Evolutionary conservation across 2,113 vertebrate genomes (phyloP).

Genomic region (Thryonomys swinderianus): DNA sequence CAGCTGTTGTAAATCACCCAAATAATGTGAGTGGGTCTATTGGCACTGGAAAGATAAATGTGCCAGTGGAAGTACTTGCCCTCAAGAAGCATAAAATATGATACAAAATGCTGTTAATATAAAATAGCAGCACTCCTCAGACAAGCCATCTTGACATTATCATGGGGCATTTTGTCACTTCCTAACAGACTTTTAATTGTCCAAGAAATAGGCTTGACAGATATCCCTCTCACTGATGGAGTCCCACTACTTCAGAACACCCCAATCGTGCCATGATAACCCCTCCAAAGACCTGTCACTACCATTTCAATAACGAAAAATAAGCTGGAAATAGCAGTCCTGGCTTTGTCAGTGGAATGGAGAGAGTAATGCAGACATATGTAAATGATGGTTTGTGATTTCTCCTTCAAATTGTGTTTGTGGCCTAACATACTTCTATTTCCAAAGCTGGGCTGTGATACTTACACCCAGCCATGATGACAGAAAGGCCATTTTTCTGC

Average conservation of each 20-base stretch:
- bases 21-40: neutral
- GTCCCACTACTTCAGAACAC: neutral
- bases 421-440: neutral
- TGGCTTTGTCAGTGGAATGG: neutral
- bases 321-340: neutral
- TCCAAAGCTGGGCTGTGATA: neutral
- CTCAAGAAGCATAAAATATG: neutral
- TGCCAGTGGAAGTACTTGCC: neutral
- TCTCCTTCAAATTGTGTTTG: neutral
- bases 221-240: neutral
- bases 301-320: slow-evolving; percentile 21
- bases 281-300: neutral
- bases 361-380: neutral
- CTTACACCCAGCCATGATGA: neutral
- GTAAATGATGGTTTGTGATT: neutral
- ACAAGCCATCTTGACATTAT: neutral
- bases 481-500: neutral
- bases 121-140: neutral
- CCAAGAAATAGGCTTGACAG: neutral
- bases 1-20: neutral
- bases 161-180: neutral
- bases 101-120: neutral
- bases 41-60: neutral
- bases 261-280: neutral
- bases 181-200: neutral